Percentiles rank a stretch among this genome's conserved stretches.
Evolutionary conservation across 2,113 vertebrate species (phyloP).

Genomic region (Scomber japonicus): DNA sequence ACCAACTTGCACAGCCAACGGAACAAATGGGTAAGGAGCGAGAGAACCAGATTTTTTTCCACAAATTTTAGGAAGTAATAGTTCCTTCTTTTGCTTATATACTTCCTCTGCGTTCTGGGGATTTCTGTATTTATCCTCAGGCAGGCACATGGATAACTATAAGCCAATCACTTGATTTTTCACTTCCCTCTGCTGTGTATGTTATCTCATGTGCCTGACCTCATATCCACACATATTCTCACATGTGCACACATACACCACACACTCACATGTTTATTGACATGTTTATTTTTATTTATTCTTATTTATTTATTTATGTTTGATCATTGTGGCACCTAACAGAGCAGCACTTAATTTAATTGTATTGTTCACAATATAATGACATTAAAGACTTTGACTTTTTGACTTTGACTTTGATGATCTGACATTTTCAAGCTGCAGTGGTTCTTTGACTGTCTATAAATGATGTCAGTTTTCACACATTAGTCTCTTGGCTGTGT

Average conservation of each 20-base stretch:
- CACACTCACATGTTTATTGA: background rate
- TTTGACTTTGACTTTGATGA: background rate
- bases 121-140: slow-evolving; percentile 47
- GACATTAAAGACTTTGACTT: too few species aligned
- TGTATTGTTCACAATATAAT: too few species aligned
- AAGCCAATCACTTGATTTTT: slow-evolving; percentile 48
- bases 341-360: too few species aligned
- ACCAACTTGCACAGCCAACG: slow-evolving; percentile 88
- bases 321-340: too few species aligned
- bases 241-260: slow-evolving; percentile 1
- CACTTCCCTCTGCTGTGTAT: slow-evolving; percentile 52
- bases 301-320: too few species aligned
- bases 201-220: slow-evolving; percentile 27
- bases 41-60: slow-evolving; percentile 8
- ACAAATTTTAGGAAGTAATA: slow-evolving; percentile 64
- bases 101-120: slow-evolving; percentile 63
- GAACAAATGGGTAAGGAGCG: slow-evolving; percentile 90
- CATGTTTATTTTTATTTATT: too few species aligned
- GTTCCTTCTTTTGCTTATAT: slow-evolving; percentile 61
- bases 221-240: slow-evolving; percentile 8
- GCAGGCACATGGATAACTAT: slow-evolving; percentile 3
- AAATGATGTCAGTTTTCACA: background rate
- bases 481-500: slow-evolving; percentile 4
- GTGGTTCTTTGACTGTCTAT: background rate
- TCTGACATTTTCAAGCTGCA: background rate